phyloP scores from a whole-genome alignment of 2,113 vertebrate species.

The Dicentrarchus labrax region DNA sequence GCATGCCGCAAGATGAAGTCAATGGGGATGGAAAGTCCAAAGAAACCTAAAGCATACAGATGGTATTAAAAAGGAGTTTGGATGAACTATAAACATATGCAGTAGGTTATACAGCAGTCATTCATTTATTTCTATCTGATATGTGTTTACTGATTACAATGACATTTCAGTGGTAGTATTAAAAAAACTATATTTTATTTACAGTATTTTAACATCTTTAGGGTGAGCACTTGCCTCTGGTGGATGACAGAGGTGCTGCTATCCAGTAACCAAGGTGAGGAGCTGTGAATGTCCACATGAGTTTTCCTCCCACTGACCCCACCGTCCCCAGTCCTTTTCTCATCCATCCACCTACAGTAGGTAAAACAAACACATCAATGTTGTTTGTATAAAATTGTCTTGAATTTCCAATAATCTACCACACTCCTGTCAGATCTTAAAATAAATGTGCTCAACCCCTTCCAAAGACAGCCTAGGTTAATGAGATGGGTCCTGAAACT shows the following conservation, averaged over 20 bases:
- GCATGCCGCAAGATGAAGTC: slow-evolving; percentile 89
- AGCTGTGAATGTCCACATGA: slow-evolving; percentile 88
- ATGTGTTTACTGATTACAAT: too few relatives aligned
- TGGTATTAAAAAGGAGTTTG: background rate
- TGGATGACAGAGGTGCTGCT: slow-evolving; percentile 87
- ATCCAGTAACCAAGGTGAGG: slow-evolving; percentile 93
- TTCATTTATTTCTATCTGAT: too few relatives aligned
- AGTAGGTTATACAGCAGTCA: background rate
- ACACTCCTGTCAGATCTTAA: background rate
- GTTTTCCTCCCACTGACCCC: slow-evolving; percentile 79
- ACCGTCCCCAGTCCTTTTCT: slow-evolving; percentile 87
- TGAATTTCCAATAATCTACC: background rate
- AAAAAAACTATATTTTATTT: background rate
- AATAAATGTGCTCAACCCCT: background rate
- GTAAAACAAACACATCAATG: background rate
- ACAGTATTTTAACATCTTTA: background rate
- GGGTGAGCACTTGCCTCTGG: slow-evolving; percentile 80
- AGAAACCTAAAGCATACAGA: slow-evolving; percentile 77
- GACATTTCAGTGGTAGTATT: background rate
- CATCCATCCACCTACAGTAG: slow-evolving; percentile 88
- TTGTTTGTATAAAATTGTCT: too few relatives aligned
- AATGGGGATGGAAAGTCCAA: slow-evolving; percentile 78
- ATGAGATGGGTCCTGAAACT: background rate
- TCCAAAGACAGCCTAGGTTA: background rate
- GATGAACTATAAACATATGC: background rate